Conservation (phyloP, 1,140 invertebrate species). For the Andrena cerasifolii region DNA sequence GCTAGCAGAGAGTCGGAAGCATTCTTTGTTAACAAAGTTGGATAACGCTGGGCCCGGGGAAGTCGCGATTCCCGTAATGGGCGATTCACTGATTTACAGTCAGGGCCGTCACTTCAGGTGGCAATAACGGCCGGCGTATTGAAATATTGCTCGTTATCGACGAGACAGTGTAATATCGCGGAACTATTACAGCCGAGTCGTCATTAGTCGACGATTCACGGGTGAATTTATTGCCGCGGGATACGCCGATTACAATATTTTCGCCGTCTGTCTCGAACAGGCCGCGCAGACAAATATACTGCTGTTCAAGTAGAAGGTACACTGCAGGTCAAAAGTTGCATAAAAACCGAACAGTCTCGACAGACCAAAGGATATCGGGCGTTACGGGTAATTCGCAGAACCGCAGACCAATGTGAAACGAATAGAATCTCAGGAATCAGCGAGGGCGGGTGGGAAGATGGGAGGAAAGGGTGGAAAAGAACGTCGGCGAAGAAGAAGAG, state of each 20-base stretch:
- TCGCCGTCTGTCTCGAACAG: background rate
- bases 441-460: too few relatives aligned
- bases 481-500: conserved; percentile 3
- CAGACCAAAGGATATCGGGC: too few relatives aligned
- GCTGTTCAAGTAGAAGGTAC: too few relatives aligned
- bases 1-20: too few relatives aligned
- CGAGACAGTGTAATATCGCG: conserved; percentile 57
- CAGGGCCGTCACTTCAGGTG: conserved; percentile 36
- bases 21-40: background rate
- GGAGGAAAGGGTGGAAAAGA: conserved; percentile 12
- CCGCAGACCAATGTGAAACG: background rate
- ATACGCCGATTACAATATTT: conserved; percentile 53
- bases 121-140: conserved; percentile 53
- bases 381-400: conserved; percentile 61
- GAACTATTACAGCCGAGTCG: conserved; percentile 55
- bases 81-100: conserved; percentile 36
- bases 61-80: conserved; percentile 32
- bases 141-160: conserved; percentile 63
- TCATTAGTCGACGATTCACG: conserved; percentile 55
- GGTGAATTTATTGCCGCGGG: conserved; percentile 48
- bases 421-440: too few relatives aligned
- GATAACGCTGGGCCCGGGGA: background rate
- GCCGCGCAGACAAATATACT: too few relatives aligned
- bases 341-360: too few relatives aligned
- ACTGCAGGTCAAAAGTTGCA: too few relatives aligned